Evolutionary conservation across 1,140 invertebrate genomes (phyloP), one percentile per base, ranked within the genome.

Genomic region (Drosophila miranda): DNA sequence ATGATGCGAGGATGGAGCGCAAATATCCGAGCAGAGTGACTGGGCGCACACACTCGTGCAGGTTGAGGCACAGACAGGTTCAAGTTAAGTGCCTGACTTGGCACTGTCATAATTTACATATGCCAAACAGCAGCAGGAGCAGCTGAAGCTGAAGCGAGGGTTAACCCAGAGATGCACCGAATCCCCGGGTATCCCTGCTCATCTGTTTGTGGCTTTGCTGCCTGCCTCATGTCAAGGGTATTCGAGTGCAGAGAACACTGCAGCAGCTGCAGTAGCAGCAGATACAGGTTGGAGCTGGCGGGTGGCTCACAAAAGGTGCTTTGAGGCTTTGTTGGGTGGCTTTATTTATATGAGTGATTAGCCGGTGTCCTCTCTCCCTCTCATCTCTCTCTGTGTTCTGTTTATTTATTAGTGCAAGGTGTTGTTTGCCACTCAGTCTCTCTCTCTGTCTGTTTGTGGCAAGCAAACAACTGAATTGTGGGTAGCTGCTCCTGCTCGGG

Each of bases 341-440:
- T 86, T 81, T 84, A 84, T 84, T 84, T 84, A 84, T 84, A 84
- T 84, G 81, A 84, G 82, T 84, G 81, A 84, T 84, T 84, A 87
- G 81, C 77, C 81, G 70, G 62, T 82, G 78, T 41, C 23, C 23
- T 26, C 23, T 0, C 9, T 56, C 45, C n/a, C 23, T n/a, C 54
- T 58, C 26, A 28, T 26, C 4, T 21, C 4, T 14, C 11, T 7
- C 8, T 11, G 38, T 19, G 2, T 28, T 45, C 49, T 84, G 80
- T 86, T 86, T 84, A 86, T 86, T 86, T 86, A 84, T 84, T 81
- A 86, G 76, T 62, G 59, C 75, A 59, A 83, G 71, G 62, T 84
- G 79, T 66, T 73, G 76, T 54, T 76, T 64, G 73, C 54, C n/a
- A 23, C 48, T 41, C 19, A 59, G 59, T 19, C 14, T 53, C 28